Base-by-base conservation (phyloP, 1,140 invertebrate species). In the Drosophila pruinosa region DNA sequence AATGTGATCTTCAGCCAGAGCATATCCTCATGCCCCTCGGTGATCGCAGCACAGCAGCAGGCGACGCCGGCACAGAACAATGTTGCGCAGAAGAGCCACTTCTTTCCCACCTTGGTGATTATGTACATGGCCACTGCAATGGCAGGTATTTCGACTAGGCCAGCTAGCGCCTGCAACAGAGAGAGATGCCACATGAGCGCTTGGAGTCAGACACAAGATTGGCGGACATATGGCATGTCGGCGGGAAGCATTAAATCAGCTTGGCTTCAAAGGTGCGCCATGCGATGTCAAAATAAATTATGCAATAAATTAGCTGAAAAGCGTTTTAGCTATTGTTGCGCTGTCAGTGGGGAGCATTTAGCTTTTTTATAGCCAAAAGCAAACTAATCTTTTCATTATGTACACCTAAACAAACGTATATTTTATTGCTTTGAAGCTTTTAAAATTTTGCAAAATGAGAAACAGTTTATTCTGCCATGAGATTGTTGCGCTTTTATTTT, bases 121-220 rank as follows among this genome's bases (percentile, higher is more conserved):
- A 95, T 93, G 5, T 94, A 92, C 69, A 96, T 95, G 79, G 94
- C 95, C 31, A 95, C 89, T 5, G 94, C 94, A 63, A 95, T 94
- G 5, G 95, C 94, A 36, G 95, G 95, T 47, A 96, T 92, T 91
- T 96, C 95, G 14, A 96, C 95, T 45, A 94, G 91, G 57, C 94
- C 95, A 78, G 94, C 92, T 82, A 95, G 92, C 62, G 92, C 91
- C 92, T 93, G 58, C 1, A 45, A 53, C 0, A 31, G 14, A 45
- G 6, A 17, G 26, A 56, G n/a, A 34, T 17, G 8, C 14, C 5
- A 48, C 14, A 14, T 12, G 39, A 69, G 39, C 15, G 53, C 50
- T 36, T n/a, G 61, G 56, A 36, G 48, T 38, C 39, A 19, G 45
- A 19, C 1, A 19, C 7, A 1, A 2, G 12, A 50, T 31, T 17